Conservation (phyloP, 2,113 vertebrate genomes). For the Sylvilagus bachmani region DNA sequence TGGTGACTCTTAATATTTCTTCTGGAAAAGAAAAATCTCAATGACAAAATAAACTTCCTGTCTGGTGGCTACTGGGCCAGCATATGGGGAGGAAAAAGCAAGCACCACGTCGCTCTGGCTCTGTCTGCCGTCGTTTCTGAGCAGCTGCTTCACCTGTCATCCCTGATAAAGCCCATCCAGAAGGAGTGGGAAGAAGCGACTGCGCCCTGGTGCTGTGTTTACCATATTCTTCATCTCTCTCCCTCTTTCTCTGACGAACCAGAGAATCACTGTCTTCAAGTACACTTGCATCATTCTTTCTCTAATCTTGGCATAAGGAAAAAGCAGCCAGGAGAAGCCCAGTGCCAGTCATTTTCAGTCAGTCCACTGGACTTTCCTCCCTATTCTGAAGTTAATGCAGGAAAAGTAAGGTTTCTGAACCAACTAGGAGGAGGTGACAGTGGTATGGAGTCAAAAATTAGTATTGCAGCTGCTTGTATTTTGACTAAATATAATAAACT, state of each 20-base stretch:
- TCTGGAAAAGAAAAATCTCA: neutral
- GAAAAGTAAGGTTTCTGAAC: neutral
- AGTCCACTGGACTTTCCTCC: neutral
- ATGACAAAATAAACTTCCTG: neutral
- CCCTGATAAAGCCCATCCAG: neutral
- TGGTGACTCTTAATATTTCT: neutral
- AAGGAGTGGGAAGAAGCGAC: rapidly evolving
- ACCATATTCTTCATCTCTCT: neutral
- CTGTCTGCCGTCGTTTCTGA: rapidly evolving
- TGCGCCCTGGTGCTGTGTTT: neutral
- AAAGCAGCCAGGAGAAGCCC: neutral
- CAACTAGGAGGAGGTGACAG: neutral
- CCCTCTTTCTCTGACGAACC: neutral
- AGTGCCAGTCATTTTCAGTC: neutral
- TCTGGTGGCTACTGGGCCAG: neutral
- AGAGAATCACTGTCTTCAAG: neutral
- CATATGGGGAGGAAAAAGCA: neutral
- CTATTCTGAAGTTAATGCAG: neutral
- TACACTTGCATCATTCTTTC: neutral
- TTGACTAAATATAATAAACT: neutral
- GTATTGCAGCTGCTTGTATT: neutral
- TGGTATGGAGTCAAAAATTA: neutral
- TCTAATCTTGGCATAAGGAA: neutral
- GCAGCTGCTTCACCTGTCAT: neutral
- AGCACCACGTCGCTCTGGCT: too few relatives aligned